These are phyloP conservation scores for Tanytarsus gracilentus DNA, from an alignment of 2,888 invertebrate species.

Conservation along the genomic window DNA sequence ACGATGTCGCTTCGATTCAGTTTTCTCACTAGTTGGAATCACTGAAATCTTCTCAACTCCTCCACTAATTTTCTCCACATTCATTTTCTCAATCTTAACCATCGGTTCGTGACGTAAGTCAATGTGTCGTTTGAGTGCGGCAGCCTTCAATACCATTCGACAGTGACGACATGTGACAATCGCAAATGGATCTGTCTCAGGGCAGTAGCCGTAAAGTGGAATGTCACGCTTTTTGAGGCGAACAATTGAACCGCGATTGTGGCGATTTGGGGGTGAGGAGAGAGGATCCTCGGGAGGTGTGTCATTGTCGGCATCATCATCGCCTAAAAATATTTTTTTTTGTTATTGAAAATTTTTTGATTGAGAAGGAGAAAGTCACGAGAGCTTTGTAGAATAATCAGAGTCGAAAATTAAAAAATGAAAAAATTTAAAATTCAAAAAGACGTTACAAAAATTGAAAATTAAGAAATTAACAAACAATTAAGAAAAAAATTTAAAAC, in stretches of 20 bases:
- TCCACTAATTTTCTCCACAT: constrained; percentile 11
- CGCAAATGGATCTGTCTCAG: constrained; percentile 65
- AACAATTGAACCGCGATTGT: constrained; percentile 43
- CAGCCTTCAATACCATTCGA: constrained; percentile 66
- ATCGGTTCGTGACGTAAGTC: constrained; percentile 46
- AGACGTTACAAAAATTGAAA: no score
- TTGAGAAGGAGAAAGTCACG: background rate
- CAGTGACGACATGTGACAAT: constrained; percentile 72
- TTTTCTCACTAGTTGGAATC: background rate
- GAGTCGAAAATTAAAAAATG: no score
- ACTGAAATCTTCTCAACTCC: constrained; percentile 12
- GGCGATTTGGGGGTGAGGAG: background rate
- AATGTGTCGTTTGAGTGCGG: constrained; percentile 66
- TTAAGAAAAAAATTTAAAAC: no score
- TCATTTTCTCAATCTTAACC: constrained; percentile 16
- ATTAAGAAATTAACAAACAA: no score
- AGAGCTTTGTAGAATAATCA: no score
- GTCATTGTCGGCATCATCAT: constrained; percentile 16
- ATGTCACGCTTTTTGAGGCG: constrained; percentile 54
- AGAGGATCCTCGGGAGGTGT: constrained; percentile 9
- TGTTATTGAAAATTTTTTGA: background rate
- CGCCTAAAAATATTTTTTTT: constrained; percentile 7
- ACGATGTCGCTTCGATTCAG: constrained; percentile 8
- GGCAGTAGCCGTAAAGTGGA: constrained; percentile 67
- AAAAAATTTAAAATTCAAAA: no score